Percentiles rank a stretch among this genome's conserved stretches.
These are phyloP conservation scores for Sesia bembeciformis DNA, from an alignment of 2,888 invertebrate species.

Conservation along the genomic window DNA sequence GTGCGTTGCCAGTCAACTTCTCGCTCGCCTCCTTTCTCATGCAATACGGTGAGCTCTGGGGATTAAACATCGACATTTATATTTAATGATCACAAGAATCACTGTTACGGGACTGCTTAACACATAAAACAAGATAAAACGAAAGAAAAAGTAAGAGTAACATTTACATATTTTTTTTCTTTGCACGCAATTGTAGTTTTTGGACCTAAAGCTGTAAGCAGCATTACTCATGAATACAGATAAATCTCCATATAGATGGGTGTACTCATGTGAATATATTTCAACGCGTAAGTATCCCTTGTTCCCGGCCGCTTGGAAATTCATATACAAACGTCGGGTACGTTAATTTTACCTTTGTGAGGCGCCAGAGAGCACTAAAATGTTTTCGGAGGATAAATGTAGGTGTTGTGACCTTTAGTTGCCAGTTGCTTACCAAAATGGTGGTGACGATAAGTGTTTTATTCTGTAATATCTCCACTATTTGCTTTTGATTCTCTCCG, in stretches of 20 bases:
- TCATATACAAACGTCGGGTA: slow-evolving; percentile 26
- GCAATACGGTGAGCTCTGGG: slow-evolving; percentile 94
- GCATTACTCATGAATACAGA: slow-evolving; percentile 27
- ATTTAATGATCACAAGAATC: not conserved
- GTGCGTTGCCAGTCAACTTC: slow-evolving; percentile 89
- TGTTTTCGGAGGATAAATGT: slow-evolving; percentile 30
- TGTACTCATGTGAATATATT: slow-evolving; percentile 29
- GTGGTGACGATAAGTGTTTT: slow-evolving; percentile 94
- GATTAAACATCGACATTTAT: slow-evolving; percentile 17
- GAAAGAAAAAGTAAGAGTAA: too few relatives aligned
- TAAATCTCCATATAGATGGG: slow-evolving; percentile 22
- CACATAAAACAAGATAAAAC: too few relatives aligned
- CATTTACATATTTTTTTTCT: too few relatives aligned
- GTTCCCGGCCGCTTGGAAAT: slow-evolving; percentile 25
- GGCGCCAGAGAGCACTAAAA: slow-evolving; percentile 36
- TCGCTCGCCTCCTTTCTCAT: slow-evolving; percentile 93
- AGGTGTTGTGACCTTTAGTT: slow-evolving; percentile 9
- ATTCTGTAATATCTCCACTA: slow-evolving; percentile 92
- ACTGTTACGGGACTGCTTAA: too few relatives aligned
- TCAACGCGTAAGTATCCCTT: slow-evolving; percentile 26
- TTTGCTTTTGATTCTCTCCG: slow-evolving; percentile 89
- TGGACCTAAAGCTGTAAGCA: slow-evolving; percentile 1
- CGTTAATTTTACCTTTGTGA: slow-evolving; percentile 45
- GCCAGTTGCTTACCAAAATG: slow-evolving; percentile 82
- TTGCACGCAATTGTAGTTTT: not conserved